phyloP scores from a whole-genome alignment of 1,140 invertebrate genomes.

The Capitella teleta region DNA sequence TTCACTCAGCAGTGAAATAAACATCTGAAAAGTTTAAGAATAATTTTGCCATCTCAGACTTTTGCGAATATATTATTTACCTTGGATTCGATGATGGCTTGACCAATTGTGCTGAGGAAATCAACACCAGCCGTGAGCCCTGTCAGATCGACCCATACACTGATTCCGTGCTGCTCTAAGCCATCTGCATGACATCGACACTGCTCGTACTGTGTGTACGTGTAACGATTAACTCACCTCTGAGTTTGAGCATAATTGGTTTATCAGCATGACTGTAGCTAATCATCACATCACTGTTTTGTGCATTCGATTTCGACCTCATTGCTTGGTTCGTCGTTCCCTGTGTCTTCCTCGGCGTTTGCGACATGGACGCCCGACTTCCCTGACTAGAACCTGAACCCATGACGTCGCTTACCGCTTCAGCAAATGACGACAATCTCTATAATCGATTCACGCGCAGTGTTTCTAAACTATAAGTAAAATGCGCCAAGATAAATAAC shows the following conservation, averaged over 20 bases:
- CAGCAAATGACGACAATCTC: too few species aligned
- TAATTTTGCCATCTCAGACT: background rate
- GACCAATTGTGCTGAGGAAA: constrained; percentile 31
- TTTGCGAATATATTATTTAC: constrained; percentile 11
- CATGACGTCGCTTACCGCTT: too few species aligned
- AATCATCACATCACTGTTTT: constrained; percentile 23
- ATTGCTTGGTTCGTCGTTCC: background rate
- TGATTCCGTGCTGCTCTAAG: constrained; percentile 21
- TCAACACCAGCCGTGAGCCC: constrained; percentile 26
- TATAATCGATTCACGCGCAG: too few species aligned
- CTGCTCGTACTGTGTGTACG: background rate
- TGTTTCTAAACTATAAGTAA: too few species aligned
- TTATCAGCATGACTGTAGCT: constrained; percentile 30
- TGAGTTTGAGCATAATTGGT: constrained; percentile 24
- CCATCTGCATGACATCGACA: constrained; percentile 15
- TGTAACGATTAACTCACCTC: constrained; percentile 15
- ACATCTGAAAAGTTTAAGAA: constrained; percentile 18
- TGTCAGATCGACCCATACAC: constrained; percentile 28
- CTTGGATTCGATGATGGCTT: constrained; percentile 30
- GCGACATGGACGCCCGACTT: constrained; percentile 8
- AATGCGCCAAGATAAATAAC: too few species aligned
- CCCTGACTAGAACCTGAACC: too few species aligned
- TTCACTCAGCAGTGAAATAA: constrained; percentile 22
- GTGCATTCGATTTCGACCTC: background rate
- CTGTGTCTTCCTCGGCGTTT: background rate